Evolutionary conservation across 2,888 invertebrate genomes (phyloP), one percentile per base, ranked within the genome.

Genomic region (Euplexia lucipara): DNA sequence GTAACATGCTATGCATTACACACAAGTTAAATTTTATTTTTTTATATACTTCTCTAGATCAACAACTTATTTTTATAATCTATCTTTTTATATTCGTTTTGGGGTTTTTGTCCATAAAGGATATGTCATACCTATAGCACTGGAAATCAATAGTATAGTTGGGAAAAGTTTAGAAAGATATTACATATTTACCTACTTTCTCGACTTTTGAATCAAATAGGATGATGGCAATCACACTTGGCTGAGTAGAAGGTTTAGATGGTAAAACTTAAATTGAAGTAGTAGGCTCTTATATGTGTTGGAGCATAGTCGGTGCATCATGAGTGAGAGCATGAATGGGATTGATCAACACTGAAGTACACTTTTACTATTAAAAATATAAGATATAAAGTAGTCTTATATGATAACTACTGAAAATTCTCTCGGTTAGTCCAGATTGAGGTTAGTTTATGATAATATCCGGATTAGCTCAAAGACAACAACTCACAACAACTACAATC

Each of bases 401-500:
- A 26, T 30, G 2, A 16, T 42, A 48, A 35, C 35, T 30, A 35
- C 16, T 44, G 32, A 64, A 64, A 44, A 44, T 34, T 64, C 30
- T 18, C 16, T 51, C 4, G 16, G 35, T 32, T 16, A 32, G 10
- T 16, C 16, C 34, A 14, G 18, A 37, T 64, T 35, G 44, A 37
- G 42, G 18, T 35, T 30, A 14, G 22, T 32, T 9, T 42, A 35
- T n/a, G n/a, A n/a, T n/a, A n/a, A n/a, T n/a, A n/a, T n/a, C n/a
- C n/a, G n/a, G n/a, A n/a, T n/a, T n/a, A n/a, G n/a, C n/a, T n/a
- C n/a, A n/a, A n/a, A n/a, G n/a, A n/a, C n/a, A n/a, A n/a, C n/a
- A n/a, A n/a, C n/a, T n/a, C n/a, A n/a, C n/a, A n/a, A n/a, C n/a
- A n/a, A n/a, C n/a, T n/a, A n/a, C n/a, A n/a, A n/a, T n/a, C n/a